phyloP scores from a whole-genome alignment of 2,113 vertebrate species.

The Trachemys scripta region DNA sequence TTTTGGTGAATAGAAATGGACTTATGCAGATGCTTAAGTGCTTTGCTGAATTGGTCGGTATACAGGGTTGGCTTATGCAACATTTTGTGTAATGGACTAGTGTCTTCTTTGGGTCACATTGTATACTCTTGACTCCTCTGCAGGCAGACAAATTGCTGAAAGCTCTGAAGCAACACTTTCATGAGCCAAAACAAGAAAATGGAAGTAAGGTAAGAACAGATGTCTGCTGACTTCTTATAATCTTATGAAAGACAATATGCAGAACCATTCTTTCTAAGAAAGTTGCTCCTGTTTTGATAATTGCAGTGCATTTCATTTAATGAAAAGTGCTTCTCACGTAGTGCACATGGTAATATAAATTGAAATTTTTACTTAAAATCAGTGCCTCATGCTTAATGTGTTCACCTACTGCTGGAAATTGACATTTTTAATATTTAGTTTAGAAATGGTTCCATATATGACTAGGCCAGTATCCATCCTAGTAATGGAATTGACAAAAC shows the following conservation, averaged over 20 bases:
- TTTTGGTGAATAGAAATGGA: not conserved
- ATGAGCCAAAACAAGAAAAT: slow-evolving; percentile 53
- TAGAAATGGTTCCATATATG: not conserved
- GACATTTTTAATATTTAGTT: not conserved
- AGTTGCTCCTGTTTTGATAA: not conserved
- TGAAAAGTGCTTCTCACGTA: rapidly evolving
- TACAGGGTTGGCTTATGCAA: rapidly evolving
- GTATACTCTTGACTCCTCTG: not conserved
- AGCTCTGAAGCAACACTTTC: slow-evolving; percentile 83
- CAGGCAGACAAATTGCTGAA: slow-evolving; percentile 90
- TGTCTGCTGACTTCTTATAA: not conserved
- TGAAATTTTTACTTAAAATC: not conserved
- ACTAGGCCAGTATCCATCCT: not conserved
- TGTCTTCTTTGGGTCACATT: not conserved
- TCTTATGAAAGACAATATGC: not conserved
- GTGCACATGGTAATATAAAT: not conserved
- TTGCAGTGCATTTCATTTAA: rapidly evolving
- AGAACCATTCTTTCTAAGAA: not conserved
- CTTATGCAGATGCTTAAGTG: not conserved
- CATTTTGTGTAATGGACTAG: not conserved
- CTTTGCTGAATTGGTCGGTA: not conserved
- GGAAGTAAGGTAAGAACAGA: slow-evolving; percentile 69
- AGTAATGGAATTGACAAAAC: not conserved
- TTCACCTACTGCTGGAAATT: not conserved
- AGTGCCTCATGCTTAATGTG: not conserved